phyloP scores from a whole-genome alignment of 2,888 invertebrate genomes.

The Trachelus stipa region DNA sequence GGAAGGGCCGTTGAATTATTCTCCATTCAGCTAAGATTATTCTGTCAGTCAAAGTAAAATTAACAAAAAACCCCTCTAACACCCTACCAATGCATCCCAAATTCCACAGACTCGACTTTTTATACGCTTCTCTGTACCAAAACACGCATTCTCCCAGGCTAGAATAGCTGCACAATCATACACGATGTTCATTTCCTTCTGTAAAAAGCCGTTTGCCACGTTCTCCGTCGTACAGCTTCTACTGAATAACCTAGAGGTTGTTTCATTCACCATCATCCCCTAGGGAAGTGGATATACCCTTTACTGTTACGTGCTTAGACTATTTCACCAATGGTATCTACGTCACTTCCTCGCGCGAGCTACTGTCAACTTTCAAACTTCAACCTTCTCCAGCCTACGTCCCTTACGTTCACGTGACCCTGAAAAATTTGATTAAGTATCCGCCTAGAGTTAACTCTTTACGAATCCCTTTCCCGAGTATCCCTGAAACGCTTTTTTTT shows the following conservation, averaged over 20 bases:
- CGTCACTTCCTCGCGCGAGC: neutral
- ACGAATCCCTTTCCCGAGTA: neutral
- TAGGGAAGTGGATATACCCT: slow-evolving; percentile 26
- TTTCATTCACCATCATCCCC: slow-evolving; percentile 40
- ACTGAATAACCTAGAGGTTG: slow-evolving; percentile 36
- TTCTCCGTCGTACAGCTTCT: slow-evolving; percentile 21
- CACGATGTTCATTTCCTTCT: neutral
- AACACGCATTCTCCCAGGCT: neutral
- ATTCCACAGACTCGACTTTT: neutral
- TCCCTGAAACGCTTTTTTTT: neutral
- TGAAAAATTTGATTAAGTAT: neutral
- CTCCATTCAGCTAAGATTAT: slow-evolving; percentile 45
- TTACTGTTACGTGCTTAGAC: slow-evolving; percentile 34
- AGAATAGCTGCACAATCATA: neutral
- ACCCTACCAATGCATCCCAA: neutral
- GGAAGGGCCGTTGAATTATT: slow-evolving; percentile 28
- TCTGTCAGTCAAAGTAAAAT: slow-evolving; percentile 51
- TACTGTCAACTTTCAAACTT: neutral
- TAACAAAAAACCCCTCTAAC: slow-evolving; percentile 32
- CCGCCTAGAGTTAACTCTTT: neutral
- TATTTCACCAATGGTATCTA: slow-evolving; percentile 2
- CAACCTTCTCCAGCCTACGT: neutral
- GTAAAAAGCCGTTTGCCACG: slow-evolving; percentile 39
- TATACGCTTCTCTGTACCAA: neutral
- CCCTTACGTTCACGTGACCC: neutral